A percentile compares a stretch with the other conserved stretches of the same genome.
These are phyloP conservation scores for Cyclina sinensis DNA, from an alignment of 1,140 invertebrate genomes.

Conservation along the genomic window DNA sequence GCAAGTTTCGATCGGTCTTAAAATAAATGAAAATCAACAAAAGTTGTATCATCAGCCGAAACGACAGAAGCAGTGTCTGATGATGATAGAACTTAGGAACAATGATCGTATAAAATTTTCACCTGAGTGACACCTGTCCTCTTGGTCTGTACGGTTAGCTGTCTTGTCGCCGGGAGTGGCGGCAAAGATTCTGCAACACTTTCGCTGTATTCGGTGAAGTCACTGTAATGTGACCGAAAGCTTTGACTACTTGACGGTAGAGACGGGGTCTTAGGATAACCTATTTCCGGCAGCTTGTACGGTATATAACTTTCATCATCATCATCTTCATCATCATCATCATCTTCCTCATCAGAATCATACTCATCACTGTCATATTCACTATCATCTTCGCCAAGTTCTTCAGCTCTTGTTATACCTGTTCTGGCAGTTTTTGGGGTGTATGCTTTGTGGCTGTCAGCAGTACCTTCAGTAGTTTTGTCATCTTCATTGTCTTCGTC, in stretches of 20 bases:
- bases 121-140: slow-evolving; percentile 28
- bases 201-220: slow-evolving; percentile 4
- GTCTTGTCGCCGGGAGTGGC: slow-evolving; percentile 12
- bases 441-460: background rate
- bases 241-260: slow-evolving; percentile 54
- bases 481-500: slow-evolving; percentile 26
- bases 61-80: too few species aligned
- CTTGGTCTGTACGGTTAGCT: slow-evolving; percentile 41
- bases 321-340: slow-evolving; percentile 44
- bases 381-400: background rate
- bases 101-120: background rate
- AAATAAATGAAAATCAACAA: too few species aligned
- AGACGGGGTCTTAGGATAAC: slow-evolving; percentile 50
- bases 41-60: background rate
- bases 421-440: slow-evolving; percentile 31
- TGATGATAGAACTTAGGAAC: too few species aligned
- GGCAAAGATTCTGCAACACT: slow-evolving; percentile 53
- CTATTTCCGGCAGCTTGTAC: slow-evolving; percentile 52
- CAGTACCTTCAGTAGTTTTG: background rate
- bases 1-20: too few species aligned
- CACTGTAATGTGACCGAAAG: slow-evolving; percentile 52
- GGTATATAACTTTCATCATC: slow-evolving; percentile 57
- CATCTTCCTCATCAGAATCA: slow-evolving; percentile 40
- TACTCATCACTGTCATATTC: slow-evolving; percentile 1
- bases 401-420: background rate